phyloP scores from a whole-genome alignment of 2,113 vertebrate species.

The Mustela nigripes region DNA sequence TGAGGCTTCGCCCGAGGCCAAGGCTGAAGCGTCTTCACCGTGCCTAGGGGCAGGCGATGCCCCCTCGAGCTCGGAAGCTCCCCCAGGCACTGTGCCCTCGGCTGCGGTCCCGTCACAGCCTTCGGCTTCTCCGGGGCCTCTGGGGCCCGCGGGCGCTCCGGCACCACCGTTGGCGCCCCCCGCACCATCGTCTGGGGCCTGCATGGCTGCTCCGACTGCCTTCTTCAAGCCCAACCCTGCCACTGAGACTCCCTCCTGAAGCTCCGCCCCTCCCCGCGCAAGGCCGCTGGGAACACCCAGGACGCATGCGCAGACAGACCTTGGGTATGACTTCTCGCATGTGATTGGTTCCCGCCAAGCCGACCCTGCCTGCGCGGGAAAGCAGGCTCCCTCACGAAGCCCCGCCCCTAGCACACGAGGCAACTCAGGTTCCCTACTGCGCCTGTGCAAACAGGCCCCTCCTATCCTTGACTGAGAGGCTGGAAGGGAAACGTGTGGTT shows the following conservation, averaged over 20 bases:
- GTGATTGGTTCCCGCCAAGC: neutral
- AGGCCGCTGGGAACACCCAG: accelerated
- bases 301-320: neutral
- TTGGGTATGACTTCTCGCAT: accelerated
- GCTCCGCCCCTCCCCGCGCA: too few species aligned
- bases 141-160: accelerated
- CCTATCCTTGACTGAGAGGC: neutral
- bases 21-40: neutral
- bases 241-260: accelerated
- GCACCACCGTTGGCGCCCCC: neutral
- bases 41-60: accelerated
- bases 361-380: neutral
- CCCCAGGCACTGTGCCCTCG: too few species aligned
- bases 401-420: neutral
- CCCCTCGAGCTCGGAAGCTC: neutral
- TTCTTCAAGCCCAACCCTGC: accelerated
- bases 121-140: neutral
- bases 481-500: accelerated
- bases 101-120: accelerated
- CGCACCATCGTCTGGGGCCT: accelerated
- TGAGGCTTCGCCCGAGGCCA: accelerated
- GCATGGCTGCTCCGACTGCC: accelerated
- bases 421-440: accelerated
- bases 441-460: neutral
- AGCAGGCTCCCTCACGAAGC: neutral